Evolutionary conservation across 2,888 invertebrate genomes (phyloP), one percentile per base, ranked within the genome.

Genomic region (Arctia plantaginis): DNA sequence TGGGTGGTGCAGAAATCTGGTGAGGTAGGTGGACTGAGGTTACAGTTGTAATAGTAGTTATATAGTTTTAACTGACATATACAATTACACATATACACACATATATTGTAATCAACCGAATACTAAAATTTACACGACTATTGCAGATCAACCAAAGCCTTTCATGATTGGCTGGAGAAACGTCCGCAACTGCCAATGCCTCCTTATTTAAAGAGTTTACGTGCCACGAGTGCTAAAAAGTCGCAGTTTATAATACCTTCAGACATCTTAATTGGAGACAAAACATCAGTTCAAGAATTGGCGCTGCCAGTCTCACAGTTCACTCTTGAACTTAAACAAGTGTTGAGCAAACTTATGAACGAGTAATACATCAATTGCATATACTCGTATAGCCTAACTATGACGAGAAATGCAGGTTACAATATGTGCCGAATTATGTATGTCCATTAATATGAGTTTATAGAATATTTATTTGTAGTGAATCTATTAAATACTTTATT

Each of bases 281-380:
- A 82, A 69, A 84, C 85, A 3, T 89, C 93, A 0, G 69, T 78
- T 0, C 91, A 92, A 68, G 94, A 94, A 7, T 77, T 95, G 12
- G 91, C 93, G 0, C 82, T 95, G 1, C 95, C 95, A 0, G 91
- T 95, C 1, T 95, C 95, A 0, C 91, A 94, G 78, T 93, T 94
- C 78, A 88, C 91, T 0, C 75, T 95, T 2, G 95, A 95, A 79
- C 81, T 95, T 2, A 95, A 94, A 75, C 93, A 92, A 80, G 94
- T 94, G 1, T 88, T 95, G 13, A 94, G 94, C 77, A 92, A 88
- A 86, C 88, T 95, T 15, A 73, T 76, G 76, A 76, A 76, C 33
- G 73, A 76, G 23, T 76, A 64, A 41, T 39, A 15, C 10, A 15
- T 35, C 20, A 20, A 23, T 55, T 23, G 2, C 6, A n/a, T n/a